phyloP scores from a whole-genome alignment of 2,797 vertebrate species.

The Megaceryle alcyon region DNA sequence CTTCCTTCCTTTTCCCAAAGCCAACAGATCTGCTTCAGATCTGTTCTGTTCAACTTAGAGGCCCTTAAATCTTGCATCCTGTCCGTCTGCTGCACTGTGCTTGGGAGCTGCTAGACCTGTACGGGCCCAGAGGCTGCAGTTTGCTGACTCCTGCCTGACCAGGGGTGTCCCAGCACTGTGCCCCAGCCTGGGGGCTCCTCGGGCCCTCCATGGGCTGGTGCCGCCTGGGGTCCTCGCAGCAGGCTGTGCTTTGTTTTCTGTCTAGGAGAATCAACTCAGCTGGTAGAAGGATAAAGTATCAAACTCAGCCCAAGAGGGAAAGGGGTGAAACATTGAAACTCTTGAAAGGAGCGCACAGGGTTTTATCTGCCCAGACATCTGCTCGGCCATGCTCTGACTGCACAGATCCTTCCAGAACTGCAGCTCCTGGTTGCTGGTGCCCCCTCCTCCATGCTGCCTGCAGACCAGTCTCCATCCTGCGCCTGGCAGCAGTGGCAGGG shows the following conservation, averaged over 20 bases:
- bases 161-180: accelerated
- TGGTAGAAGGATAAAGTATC: neutral
- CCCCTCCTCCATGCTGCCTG: neutral
- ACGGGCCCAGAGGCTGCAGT: neutral
- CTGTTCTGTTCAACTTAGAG: neutral
- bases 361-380: accelerated
- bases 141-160: neutral
- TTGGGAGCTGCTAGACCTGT: neutral
- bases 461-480: neutral
- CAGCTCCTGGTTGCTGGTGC: neutral
- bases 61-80: neutral
- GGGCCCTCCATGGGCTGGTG: neutral
- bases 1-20: neutral
- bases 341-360: neutral
- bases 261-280: neutral
- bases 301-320: neutral
- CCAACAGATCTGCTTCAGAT: neutral
- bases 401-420: neutral
- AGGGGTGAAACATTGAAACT: neutral
- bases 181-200: neutral
- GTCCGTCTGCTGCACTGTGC: neutral
- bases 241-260: too few species aligned
- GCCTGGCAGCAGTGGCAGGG: neutral
- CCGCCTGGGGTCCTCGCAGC: too few species aligned
- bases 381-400: accelerated